Evolutionary conservation across 2,888 invertebrate genomes (phyloP).

Genomic region (Serripes groenlandicus): DNA sequence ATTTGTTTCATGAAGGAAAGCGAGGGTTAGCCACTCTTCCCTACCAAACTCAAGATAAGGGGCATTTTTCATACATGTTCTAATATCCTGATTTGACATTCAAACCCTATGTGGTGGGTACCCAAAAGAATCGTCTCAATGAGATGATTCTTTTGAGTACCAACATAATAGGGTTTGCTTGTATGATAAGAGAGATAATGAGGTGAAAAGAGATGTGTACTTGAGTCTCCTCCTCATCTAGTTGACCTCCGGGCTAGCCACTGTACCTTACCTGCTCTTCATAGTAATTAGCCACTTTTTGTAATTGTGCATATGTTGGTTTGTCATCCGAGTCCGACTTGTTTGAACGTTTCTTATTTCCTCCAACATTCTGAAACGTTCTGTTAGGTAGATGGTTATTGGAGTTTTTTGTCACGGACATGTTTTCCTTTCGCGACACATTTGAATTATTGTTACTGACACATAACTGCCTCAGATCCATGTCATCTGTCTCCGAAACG

Average conservation of each 20-base stretch:
- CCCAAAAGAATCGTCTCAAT: too few species aligned
- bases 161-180: background rate
- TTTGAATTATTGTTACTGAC: background rate
- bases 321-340: background rate
- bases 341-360: background rate
- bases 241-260: too few species aligned
- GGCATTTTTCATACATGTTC: too few species aligned
- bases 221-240: too few species aligned
- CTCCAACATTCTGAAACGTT: background rate
- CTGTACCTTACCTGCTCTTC: slow-evolving; percentile 2
- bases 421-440: background rate
- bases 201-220: too few species aligned
- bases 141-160: background rate
- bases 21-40: too few species aligned
- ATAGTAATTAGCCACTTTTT: slow-evolving; percentile 15
- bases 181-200: background rate
- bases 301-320: slow-evolving; percentile 13
- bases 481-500: background rate
- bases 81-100: too few species aligned
- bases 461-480: too few species aligned
- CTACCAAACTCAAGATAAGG: too few species aligned
- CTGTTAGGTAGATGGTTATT: background rate
- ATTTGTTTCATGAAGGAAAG: too few species aligned
- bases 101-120: too few species aligned
- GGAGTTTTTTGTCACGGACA: background rate